These are phyloP conservation scores for Xenus cinereus DNA, from an alignment of 2,113 vertebrate genomes.

Conservation along the genomic window DNA sequence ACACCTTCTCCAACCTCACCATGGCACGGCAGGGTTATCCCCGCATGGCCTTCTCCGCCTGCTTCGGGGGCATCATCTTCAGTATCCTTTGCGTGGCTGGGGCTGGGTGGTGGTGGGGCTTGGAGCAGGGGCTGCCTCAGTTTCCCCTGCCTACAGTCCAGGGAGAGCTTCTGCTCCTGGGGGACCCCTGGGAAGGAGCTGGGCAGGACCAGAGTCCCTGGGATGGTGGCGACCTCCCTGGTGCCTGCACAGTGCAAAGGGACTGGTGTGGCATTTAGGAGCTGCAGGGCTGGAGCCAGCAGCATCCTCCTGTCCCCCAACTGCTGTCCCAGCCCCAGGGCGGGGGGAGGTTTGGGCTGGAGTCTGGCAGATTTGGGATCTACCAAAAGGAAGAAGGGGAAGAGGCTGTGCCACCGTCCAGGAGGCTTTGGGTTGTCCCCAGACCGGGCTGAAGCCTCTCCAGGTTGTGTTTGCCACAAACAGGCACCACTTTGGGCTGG, in stretches of 20 bases:
- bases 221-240: rapidly evolving
- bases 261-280: neutral
- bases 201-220: neutral
- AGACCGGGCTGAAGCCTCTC: neutral
- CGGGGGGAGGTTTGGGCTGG: rapidly evolving
- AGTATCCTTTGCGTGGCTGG: conserved; percentile 85
- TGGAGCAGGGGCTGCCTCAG: neutral
- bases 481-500: neutral
- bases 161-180: neutral
- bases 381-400: neutral
- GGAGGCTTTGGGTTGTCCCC: neutral
- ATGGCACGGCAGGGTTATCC: conserved; percentile 94
- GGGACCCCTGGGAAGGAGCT: neutral
- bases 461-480: neutral
- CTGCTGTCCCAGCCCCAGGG: neutral
- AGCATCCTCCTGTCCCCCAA: neutral
- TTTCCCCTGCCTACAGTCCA: neutral
- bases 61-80: conserved; percentile 97
- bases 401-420: rapidly evolving
- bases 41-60: conserved; percentile 95
- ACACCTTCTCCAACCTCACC: conserved; percentile 93
- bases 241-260: rapidly evolving
- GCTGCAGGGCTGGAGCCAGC: neutral
- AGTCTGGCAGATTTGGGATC: neutral
- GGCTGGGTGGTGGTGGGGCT: neutral